phyloP scores from a whole-genome alignment of 2,888 invertebrate genomes.

The Tachystola acroxantha region DNA sequence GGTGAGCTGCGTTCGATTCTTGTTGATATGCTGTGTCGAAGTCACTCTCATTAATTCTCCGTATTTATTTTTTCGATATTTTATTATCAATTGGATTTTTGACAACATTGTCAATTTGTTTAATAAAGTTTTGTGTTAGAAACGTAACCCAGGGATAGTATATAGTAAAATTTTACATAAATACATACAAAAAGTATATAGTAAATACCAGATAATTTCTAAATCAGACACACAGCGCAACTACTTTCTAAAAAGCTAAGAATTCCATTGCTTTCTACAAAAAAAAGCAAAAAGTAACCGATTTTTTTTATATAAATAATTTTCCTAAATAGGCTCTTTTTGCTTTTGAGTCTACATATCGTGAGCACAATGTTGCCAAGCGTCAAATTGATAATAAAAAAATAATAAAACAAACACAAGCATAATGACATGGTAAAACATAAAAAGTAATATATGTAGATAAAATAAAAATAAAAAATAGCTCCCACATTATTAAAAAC shows the following conservation, averaged over 20 bases:
- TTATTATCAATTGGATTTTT: constrained; percentile 74
- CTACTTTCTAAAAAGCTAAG: constrained; percentile 64
- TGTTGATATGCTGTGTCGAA: constrained; percentile 75
- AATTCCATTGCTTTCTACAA: constrained; percentile 55
- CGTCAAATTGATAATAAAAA: constrained; percentile 77
- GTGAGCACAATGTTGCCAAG: constrained; percentile 79
- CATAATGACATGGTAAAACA: constrained; percentile 45
- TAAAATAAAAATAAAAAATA: constrained; percentile 18
- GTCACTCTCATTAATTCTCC: constrained; percentile 19
- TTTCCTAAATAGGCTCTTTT: constrained; percentile 45
- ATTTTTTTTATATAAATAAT: constrained; percentile 16
- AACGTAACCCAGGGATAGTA: constrained; percentile 18
- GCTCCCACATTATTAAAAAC: constrained; percentile 12
- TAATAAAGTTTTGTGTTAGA: constrained; percentile 25
- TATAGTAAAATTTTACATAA: constrained; percentile 22
- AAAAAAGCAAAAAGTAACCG: constrained; percentile 61
- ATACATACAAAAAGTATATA: constrained; percentile 32
- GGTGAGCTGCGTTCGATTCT: constrained; percentile 68
- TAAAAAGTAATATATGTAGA: constrained; percentile 38
- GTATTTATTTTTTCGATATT: constrained; percentile 29
- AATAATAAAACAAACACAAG: constrained; percentile 66
- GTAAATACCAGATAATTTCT: constrained; percentile 22
- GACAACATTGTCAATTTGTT: constrained; percentile 69
- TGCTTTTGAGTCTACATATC: constrained; percentile 42
- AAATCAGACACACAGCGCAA: constrained; percentile 54